phyloP scores from a whole-genome alignment of 2,888 invertebrate genomes.

The Hylaea fasciaria region DNA sequence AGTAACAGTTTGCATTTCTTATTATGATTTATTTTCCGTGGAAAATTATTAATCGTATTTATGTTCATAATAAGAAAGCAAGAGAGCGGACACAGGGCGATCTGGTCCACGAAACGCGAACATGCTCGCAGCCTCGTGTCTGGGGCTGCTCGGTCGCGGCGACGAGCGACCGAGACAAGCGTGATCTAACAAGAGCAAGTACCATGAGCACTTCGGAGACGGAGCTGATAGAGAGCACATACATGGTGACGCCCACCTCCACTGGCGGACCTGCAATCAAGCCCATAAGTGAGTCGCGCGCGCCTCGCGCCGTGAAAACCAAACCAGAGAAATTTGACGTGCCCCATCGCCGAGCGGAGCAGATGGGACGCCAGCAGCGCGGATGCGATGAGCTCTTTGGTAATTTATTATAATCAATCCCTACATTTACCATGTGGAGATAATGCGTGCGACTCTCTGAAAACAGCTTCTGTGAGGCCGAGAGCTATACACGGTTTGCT shows the following conservation, averaged over 20 bases:
- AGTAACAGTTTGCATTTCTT: slow-evolving; percentile 75
- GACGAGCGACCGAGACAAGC: slow-evolving; percentile 78
- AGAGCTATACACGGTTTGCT: slow-evolving; percentile 7
- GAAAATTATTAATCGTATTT: slow-evolving; percentile 43
- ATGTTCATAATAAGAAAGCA: slow-evolving; percentile 81
- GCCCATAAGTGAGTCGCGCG: slow-evolving; percentile 79
- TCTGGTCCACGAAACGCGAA: slow-evolving; percentile 80
- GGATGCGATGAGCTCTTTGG: slow-evolving; percentile 51
- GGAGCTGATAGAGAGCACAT: slow-evolving; percentile 99
- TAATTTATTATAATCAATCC: background rate
- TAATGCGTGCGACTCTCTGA: too few relatives aligned
- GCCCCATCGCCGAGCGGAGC: slow-evolving; percentile 68
- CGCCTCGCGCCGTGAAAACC: slow-evolving; percentile 75
- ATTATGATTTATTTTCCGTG: slow-evolving; percentile 66
- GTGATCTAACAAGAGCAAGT: slow-evolving; percentile 84
- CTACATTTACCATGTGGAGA: background rate
- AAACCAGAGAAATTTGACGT: slow-evolving; percentile 74
- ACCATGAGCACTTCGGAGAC: slow-evolving; percentile 99
- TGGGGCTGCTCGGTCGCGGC: slow-evolving; percentile 83
- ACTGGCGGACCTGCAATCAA: slow-evolving; percentile 96
- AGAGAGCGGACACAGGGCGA: slow-evolving; percentile 77
- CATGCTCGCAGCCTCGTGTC: slow-evolving; percentile 85
- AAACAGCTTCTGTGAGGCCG: background rate
- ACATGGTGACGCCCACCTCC: slow-evolving; percentile 99
- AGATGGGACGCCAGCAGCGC: slow-evolving; percentile 58